These are phyloP conservation scores for Rhingia campestris DNA, from an alignment of 2,888 invertebrate genomes.

Conservation along the genomic window DNA sequence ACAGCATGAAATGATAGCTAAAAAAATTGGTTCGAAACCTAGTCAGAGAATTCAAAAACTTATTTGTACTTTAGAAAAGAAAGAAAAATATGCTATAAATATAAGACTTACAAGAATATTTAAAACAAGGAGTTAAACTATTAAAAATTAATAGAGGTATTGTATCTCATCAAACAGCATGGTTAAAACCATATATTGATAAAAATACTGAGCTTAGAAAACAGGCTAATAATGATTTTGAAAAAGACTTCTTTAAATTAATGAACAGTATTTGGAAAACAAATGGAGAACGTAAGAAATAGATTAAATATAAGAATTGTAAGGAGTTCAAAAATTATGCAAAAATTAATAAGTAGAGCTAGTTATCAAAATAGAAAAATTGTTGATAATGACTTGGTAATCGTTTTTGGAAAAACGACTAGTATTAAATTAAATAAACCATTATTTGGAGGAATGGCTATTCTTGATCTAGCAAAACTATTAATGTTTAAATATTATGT, in stretches of 20 bases:
- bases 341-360: not conserved
- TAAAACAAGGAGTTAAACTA: constrained; percentile 76
- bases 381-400: constrained; percentile 22
- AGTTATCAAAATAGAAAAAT: constrained; percentile 31
- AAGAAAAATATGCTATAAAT: constrained; percentile 14
- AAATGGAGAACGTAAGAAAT: constrained; percentile 46
- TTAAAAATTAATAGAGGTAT: constrained; percentile 77
- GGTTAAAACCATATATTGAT: constrained; percentile 76
- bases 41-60: constrained; percentile 27
- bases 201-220: constrained; percentile 77
- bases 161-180: constrained; percentile 77
- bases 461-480: constrained; percentile 25
- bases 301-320: constrained; percentile 35
- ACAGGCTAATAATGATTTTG: constrained; percentile 78
- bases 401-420: constrained; percentile 14
- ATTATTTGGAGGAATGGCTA: constrained; percentile 26
- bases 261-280: constrained; percentile 32
- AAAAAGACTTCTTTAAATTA: constrained; percentile 79
- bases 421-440: constrained; percentile 25
- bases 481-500: constrained; percentile 31
- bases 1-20: constrained; percentile 15
- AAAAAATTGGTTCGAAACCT: constrained; percentile 22
- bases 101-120: constrained; percentile 34
- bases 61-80: constrained; percentile 12
- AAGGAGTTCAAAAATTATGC: constrained; percentile 14